Base-by-base conservation (phyloP, 2,888 invertebrate genomes). In the Aphodius granarius region DNA sequence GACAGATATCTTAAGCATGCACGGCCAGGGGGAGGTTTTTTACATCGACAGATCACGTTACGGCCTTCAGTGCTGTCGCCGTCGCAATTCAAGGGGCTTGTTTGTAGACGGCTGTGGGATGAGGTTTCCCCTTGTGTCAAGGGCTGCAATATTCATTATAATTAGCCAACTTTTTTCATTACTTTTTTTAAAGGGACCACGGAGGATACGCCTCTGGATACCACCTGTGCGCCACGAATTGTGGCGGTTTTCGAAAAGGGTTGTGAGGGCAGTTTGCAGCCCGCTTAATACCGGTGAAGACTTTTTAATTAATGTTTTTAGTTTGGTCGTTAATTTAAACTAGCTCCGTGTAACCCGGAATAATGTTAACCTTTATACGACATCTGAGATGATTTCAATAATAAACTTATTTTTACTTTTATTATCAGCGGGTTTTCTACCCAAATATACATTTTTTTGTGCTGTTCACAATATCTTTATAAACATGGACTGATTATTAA, bases 21-120 rank as follows among this genome's bases (percentile, higher is more conserved):
- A 43, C 43, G 21, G 20, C 68, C 3, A 9, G 20, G 20, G n/a
- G 19, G 20, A 19, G 21, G 20, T 68, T 68, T 43, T 68, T 68
- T 68, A 68, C 21, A 68, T 19, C 18, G 68, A 6, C 21, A 20
- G n/a, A 20, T 68, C 68, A 68, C 68, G 68, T 68, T 21, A 68
- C 68, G 68, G 20, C 68, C 68, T 68, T 68, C 21, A 68, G 68
- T n/a, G 6, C 9, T 43, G 21, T 20, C 68, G 68, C 68, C 20
- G 20, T 68, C 20, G 13, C 68, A 68, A 68, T 21, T 68, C 16
- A 22, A 68, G 21, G 20, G 68, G 22, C n/a, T 68, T 20, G 43
- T 43, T 43, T 43, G 13, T 13, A 6, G 43, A 43, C 43, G 9
- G 43, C 13, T 43, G 43, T 43, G 43, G 43, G 43, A 13, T 43